Evolutionary conservation across 2,113 vertebrate species (phyloP), one percentile per base, ranked within the genome.

Genomic region (Pycnonotus jocosus): DNA sequence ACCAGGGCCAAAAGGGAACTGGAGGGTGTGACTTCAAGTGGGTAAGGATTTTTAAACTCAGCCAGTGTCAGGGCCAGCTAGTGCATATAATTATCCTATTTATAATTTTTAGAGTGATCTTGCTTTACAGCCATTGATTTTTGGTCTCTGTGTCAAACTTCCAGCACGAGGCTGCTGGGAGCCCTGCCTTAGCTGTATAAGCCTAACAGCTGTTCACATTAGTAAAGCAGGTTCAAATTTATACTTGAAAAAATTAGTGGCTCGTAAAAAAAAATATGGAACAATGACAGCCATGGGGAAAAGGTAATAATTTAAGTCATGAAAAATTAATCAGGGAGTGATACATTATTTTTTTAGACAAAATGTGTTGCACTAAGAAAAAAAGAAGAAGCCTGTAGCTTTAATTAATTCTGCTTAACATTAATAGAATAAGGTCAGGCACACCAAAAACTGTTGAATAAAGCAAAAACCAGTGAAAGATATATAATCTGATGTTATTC

Each of bases 381-480:
- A 92, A 94, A 89, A 93, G 77, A 86, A 69, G 31, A 53, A 35
- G 31, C 73, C 44, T 6, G 7, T 73, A 68, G 81, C 90, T 97
- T 96, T 97, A 98, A 98, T 98, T 98, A 98, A 97, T 98, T 97
- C 88, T 97, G 77, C 90, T 94, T 97, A 95, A 88, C 97, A 71
- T 97, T 97, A 98, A 96, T 96, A 97, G 96, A 96, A 85, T 96
- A 97, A 98, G 96, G 97, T 98, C 95, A 97, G 70, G 78, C 88
- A 88, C 94, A 96, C 81, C 87, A 94, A 97, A 98, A 98, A 97
- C 64, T 98, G 97, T 98, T 98, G 97, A 98, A 97, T 97, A 97
- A 98, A 97, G 97, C 97, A 97, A 97, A 98, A 98, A 90, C 0
- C 15, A 25, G 31, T 91, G 97, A 91, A 96, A 97, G 97, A 98